phyloP scores from a whole-genome alignment of 2,888 invertebrate genomes.

The Yponomeuta plumbellus region DNA sequence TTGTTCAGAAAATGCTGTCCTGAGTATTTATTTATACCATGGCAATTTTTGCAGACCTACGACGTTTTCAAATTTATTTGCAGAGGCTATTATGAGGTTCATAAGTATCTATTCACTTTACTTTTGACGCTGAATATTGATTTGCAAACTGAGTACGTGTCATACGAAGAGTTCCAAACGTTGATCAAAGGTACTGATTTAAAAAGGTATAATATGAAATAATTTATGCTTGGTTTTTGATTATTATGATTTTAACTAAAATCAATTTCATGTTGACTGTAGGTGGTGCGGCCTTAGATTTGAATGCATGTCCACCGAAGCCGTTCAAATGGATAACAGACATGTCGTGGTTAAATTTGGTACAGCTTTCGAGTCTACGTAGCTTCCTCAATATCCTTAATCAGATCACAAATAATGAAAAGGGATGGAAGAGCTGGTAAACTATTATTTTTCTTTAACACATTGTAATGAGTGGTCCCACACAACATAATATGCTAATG shows the following conservation, averaged over 20 bases:
- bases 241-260: neutral
- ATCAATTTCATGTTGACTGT: neutral
- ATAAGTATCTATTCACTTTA: conserved; percentile 90
- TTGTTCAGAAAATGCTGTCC: too few relatives aligned
- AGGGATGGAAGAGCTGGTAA: conserved; percentile 80
- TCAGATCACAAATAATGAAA: conserved; percentile 81
- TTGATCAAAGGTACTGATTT: conserved; percentile 83
- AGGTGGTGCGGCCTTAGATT: conserved; percentile 90
- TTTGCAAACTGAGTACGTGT: conserved; percentile 80
- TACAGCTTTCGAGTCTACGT: conserved; percentile 81
- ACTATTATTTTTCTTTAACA: neutral
- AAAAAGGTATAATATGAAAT: too few relatives aligned
- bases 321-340: conserved; percentile 90
- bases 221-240: neutral
- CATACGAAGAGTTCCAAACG: conserved; percentile 87
- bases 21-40: too few relatives aligned
- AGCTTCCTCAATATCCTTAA: conserved; percentile 81
- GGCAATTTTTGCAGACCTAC: conserved; percentile 69
- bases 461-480: too few relatives aligned
- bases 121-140: conserved; percentile 89
- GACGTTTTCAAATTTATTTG: conserved; percentile 89
- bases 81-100: conserved; percentile 89
- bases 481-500: too few relatives aligned
- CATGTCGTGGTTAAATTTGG: conserved; percentile 91
- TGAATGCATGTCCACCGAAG: conserved; percentile 88